These are phyloP conservation scores for Vicugna pacos DNA, from an alignment of 2,113 vertebrate species.

Conservation along the genomic window DNA sequence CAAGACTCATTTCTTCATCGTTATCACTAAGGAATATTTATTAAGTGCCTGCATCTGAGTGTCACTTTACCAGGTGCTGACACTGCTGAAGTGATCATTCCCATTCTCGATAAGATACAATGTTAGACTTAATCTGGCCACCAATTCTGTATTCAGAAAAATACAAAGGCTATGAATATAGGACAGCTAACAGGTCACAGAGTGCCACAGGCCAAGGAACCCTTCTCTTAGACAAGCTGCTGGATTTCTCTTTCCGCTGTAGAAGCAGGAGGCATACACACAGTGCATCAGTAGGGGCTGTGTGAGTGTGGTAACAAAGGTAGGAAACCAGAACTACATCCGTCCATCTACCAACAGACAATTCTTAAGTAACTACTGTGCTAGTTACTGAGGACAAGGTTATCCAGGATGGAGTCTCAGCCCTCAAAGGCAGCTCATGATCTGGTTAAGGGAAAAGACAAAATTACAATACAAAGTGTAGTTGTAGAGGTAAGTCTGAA, in stretches of 20 bases:
- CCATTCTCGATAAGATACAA: neutral
- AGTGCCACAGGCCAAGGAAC: fast-evolving
- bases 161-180: neutral
- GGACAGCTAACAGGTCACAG: neutral
- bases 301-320: neutral
- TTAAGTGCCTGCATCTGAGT: neutral
- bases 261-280: neutral
- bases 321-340: neutral
- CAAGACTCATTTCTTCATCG: neutral
- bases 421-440: neutral
- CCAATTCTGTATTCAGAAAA: neutral
- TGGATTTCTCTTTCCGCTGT: neutral
- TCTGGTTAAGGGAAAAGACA: neutral
- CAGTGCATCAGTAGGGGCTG: neutral
- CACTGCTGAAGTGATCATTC: neutral
- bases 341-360: neutral
- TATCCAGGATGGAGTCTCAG: neutral
- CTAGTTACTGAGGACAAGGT: neutral
- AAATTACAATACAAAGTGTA: neutral
- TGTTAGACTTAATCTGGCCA: neutral
- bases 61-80: neutral
- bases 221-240: neutral
- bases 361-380: neutral
- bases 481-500: neutral
- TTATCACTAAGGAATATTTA: neutral